These are phyloP conservation scores for Teinopalpus imperialis DNA, from an alignment of 2,888 invertebrate genomes.

Conservation along the genomic window DNA sequence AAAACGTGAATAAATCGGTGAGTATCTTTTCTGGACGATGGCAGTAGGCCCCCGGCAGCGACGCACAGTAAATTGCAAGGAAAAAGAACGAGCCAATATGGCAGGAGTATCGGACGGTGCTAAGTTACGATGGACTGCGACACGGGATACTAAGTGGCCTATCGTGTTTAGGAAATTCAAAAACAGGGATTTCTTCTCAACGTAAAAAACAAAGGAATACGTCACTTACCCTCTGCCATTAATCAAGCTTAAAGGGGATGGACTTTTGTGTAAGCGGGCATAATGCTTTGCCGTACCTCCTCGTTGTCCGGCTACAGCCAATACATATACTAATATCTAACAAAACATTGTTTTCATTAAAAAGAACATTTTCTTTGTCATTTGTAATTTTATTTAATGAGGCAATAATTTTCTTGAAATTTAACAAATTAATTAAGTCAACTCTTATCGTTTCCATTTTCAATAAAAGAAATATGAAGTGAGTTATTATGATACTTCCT, in stretches of 20 bases:
- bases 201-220: conserved; percentile 51
- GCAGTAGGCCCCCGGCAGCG: conserved; percentile 61
- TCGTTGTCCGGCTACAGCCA: too few relatives aligned
- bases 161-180: conserved; percentile 74
- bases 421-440: too few relatives aligned
- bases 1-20: conserved; percentile 66
- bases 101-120: conserved; percentile 68
- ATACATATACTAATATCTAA: too few relatives aligned
- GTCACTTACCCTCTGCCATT: conserved; percentile 50
- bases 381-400: too few relatives aligned
- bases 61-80: conserved; percentile 70
- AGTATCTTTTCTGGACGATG: conserved; percentile 61
- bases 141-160: conserved; percentile 75
- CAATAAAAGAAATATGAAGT: too few relatives aligned
- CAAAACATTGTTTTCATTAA: too few relatives aligned
- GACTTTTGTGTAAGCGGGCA: conserved; percentile 33
- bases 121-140: conserved; percentile 70
- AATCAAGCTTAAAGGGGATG: conserved; percentile 65
- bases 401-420: too few relatives aligned
- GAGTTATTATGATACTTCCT: too few relatives aligned
- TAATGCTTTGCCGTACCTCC: too few relatives aligned
- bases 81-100: conserved; percentile 72
- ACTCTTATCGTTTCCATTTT: too few relatives aligned
- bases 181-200: conserved; percentile 57
- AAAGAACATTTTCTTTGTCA: too few relatives aligned